Conservation (phyloP, 2,888 invertebrate species). For the Thelaira solivaga region DNA sequence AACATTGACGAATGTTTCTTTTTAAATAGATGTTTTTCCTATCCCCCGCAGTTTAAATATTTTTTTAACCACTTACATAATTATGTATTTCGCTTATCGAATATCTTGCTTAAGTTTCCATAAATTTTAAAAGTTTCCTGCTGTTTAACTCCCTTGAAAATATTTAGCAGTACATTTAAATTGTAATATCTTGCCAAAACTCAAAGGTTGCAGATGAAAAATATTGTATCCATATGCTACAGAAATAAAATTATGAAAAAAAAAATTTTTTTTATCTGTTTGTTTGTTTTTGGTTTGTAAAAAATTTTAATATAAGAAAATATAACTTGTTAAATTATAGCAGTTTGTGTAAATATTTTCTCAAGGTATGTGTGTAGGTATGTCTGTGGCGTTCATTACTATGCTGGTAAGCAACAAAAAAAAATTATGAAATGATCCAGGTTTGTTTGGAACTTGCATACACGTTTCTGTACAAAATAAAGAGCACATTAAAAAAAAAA, state of each 20-base stretch:
- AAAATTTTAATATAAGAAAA: conserved; percentile 11
- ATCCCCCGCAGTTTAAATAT: too few species aligned
- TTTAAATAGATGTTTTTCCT: too few species aligned
- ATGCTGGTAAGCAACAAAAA: not conserved
- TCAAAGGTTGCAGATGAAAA: conserved; percentile 5
- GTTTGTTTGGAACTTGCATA: not conserved
- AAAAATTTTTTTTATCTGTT: too few species aligned
- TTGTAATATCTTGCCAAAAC: conserved; percentile 10
- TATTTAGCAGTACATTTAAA: conserved; percentile 36
- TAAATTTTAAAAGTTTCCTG: not conserved
- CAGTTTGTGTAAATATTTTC: not conserved
- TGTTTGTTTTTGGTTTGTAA: not conserved
- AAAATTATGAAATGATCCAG: not conserved
- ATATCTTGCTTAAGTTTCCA: not conserved
- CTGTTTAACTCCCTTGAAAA: conserved; percentile 11
- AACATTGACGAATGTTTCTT: too few species aligned
- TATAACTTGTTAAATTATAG: not conserved
- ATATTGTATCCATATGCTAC: not conserved
- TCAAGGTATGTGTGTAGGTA: too few species aligned
- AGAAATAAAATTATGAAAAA: not conserved
- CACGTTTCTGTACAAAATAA: too few species aligned
- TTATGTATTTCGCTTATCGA: too few species aligned
- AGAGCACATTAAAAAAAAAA: too few species aligned
- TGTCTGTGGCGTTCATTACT: not conserved
- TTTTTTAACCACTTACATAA: too few species aligned